Conservation (phyloP, 2,113 vertebrate species). For the Erythrocercus mccallii region DNA sequence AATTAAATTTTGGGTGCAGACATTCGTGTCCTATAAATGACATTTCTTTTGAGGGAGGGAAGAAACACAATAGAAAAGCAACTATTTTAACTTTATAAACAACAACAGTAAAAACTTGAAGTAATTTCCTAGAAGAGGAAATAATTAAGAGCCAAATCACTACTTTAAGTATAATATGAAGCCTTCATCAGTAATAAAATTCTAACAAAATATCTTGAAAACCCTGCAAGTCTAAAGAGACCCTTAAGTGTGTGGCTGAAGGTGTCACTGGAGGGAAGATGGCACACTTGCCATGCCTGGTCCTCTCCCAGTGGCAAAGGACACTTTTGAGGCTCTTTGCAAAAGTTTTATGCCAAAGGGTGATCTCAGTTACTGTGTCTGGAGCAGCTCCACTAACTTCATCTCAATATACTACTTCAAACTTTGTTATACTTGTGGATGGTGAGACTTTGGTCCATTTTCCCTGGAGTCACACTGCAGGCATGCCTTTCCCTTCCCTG, state of each 20-base stretch:
- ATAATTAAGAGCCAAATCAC: not conserved
- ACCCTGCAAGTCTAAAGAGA: not conserved
- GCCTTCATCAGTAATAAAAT: not conserved
- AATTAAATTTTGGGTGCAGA: not conserved
- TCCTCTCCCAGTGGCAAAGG: not conserved
- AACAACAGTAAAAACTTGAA: not conserved
- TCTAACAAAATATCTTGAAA: not conserved
- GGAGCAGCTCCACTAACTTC: not conserved
- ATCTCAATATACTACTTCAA: not conserved
- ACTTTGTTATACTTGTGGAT: not conserved
- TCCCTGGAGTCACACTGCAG: not conserved
- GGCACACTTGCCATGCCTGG: not conserved
- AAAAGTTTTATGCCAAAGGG: not conserved
- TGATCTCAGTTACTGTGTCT: not conserved
- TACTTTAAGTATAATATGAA: not conserved
- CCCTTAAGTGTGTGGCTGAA: not conserved
- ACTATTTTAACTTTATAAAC: not conserved
- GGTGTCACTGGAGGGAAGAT: not conserved
- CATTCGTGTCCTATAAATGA: not conserved
- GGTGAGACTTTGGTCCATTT: not conserved
- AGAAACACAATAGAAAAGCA: not conserved
- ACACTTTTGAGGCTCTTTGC: not conserved
- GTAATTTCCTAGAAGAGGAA: not conserved
- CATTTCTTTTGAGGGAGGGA: conserved; percentile 25
- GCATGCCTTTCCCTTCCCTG: not conserved